Evolutionary conservation across 2,113 vertebrate species (phyloP).

Genomic region (Sphyrna mokarran): DNA sequence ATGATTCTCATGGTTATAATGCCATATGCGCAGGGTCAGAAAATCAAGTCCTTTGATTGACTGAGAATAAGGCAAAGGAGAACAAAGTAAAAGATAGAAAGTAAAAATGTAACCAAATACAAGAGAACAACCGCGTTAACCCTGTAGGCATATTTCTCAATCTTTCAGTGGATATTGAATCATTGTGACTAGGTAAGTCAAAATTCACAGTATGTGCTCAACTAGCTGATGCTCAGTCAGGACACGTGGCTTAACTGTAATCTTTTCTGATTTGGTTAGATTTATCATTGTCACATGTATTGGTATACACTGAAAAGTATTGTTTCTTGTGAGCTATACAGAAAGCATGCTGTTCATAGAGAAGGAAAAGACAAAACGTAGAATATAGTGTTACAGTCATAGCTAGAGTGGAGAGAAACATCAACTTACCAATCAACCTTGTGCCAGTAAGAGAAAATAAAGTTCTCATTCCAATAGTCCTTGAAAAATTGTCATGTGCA

Average conservation of each 20-base stretch:
- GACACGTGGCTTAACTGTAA: too few relatives aligned
- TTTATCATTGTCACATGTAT: too few relatives aligned
- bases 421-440: background rate
- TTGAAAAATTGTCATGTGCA: background rate
- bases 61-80: background rate
- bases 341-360: too few relatives aligned
- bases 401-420: too few relatives aligned
- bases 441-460: background rate
- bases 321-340: too few relatives aligned
- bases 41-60: background rate
- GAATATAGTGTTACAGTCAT: too few relatives aligned
- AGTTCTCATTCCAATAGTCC: background rate
- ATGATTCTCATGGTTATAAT: too few relatives aligned
- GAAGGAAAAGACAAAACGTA: too few relatives aligned
- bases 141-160: background rate
- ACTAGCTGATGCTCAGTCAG: background rate
- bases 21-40: too few relatives aligned
- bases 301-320: too few relatives aligned
- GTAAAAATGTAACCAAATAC: background rate
- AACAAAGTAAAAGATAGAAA: background rate
- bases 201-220: background rate
- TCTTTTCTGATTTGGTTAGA: too few relatives aligned
- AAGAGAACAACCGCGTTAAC: background rate
- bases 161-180: background rate
- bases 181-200: background rate